Evolutionary conservation across 2,888 invertebrate species (phyloP).

Genomic region (Tricholauxania praeusta): DNA sequence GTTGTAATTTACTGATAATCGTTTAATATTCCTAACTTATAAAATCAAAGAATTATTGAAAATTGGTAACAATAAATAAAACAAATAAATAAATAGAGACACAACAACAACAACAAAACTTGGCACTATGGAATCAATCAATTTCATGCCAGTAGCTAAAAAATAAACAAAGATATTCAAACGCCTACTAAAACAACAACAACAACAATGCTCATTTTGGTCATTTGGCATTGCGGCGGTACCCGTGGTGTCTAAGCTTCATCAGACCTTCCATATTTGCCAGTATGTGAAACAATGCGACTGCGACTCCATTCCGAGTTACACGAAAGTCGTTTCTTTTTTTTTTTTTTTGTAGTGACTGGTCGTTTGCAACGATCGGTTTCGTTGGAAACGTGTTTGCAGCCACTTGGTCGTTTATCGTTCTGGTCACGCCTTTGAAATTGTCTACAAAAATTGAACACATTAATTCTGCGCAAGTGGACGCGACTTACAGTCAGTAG

Average conservation of each 20-base stretch:
- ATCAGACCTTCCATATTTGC: no score
- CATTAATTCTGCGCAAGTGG: slow-evolving; percentile 36
- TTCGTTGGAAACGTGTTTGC: slow-evolving; percentile 36
- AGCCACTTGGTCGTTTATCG: slow-evolving; percentile 22
- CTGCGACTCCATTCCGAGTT: no score
- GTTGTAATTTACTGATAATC: slow-evolving; percentile 10
- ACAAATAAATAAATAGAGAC: background rate
- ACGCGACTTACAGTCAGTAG: background rate
- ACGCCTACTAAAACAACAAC: slow-evolving; percentile 6
- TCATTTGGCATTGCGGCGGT: no score
- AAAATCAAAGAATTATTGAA: background rate
- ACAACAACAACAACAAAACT: background rate
- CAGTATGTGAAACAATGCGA: no score
- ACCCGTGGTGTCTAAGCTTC: no score
- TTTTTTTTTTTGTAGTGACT: background rate
- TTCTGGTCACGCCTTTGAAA: slow-evolving; percentile 39
- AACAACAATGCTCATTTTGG: background rate
- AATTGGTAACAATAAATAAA: background rate
- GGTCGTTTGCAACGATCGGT: slow-evolving; percentile 13
- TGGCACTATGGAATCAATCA: slow-evolving; percentile 1
- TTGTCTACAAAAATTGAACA: slow-evolving; percentile 33
- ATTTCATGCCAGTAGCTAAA: background rate
- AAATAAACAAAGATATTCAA: slow-evolving; percentile 1
- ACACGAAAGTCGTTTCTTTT: background rate
- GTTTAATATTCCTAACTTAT: background rate